Evolutionary conservation across 2,888 invertebrate species (phyloP), one percentile per base, ranked within the genome.

Genomic region (Lepidochitona cinerea): DNA sequence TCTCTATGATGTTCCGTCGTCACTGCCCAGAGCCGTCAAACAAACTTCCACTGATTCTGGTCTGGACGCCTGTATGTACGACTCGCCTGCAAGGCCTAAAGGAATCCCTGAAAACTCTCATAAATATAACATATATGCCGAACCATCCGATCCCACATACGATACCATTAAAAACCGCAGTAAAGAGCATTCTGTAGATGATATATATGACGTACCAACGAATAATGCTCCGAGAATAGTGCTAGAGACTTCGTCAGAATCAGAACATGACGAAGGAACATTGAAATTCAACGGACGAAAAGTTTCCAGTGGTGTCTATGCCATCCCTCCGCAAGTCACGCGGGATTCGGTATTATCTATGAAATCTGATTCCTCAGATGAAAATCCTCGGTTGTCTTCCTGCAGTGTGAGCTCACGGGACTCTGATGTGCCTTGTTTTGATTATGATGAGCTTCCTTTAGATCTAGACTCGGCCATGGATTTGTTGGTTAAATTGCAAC

Each of bases 381-480:
- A 82, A 64, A 75, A 81, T 65, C 78, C 80, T 54, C 71, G 89
- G 26, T 75, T 85, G 68, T 88, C 88, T 1, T 79, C 81, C 3
- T 86, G 85, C 73, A 87, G 87, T 72, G 72, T 79, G 26, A 88
- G 86, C 64, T 84, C 84, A 18, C 75, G 83, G 29, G 81, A 76
- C 36, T 83, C 78, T 0, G 87, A 85, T 68, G 77, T 83, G 32
- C 82, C 83, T 69, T 36, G 65, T 12, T 35, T 76, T 1, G 79
- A 83, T 32, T 89, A 88, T 74, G 88, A 88, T 71, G 90, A 90
- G 75, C 91, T 96, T 76, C 95, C 95, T 0, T 89, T 96, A 80
- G 95, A 95, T 86, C 91, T 95, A 78, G 93, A 93, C 83, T 94
- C 95, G 37, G 96, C 96, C 0, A 91, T 95, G 82, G 95, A 96